Evolutionary conservation across 1,140 invertebrate species (phyloP), one percentile per base, ranked within the genome.

Genomic region (Bombus fervidus): DNA sequence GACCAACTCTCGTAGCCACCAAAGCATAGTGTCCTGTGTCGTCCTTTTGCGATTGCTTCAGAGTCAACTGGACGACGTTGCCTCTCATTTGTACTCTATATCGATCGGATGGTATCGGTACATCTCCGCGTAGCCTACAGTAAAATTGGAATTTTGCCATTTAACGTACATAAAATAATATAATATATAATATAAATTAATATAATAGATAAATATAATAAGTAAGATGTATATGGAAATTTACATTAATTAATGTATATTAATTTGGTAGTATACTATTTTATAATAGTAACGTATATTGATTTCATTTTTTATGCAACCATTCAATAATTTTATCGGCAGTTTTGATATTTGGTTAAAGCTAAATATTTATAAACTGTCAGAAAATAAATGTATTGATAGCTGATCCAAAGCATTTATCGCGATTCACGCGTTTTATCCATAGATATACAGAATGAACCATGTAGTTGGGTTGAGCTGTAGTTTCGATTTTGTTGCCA

Each of bases 1-100:
- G 91, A 41, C 92, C 93, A 31, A 95, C 91, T 76, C 95, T 96
- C 84, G 95, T 96, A 5, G 96, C 96, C 37, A 95, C 94, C 22
- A 96, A 94, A 34, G 95, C 95, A 92, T 97, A 97, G 12, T 96
- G 93, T 15, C 96, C 96, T 6, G 95, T 92, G 87, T 96, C 96
- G 69, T 95, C 94, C 83, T 94, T 95, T 59, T 95, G 95, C 6
- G 96, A 95, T 83, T 95, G 93, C 22, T 96, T 95, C 81, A 96
- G 88, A 2, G 95, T 95, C 86, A 96, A 89, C 83, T 96, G 95
- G 13, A 96, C 95, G 6, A 95, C 91, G 89, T 96, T 96, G 47
- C 93, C 94, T 91, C 93, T 89, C 75, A 92, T 93, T 41, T 94
- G 92, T n/a, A 95, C 89, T 12, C 92, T 92, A 81, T 95, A 95